Conservation (phyloP, 1,140 invertebrate genomes). For the Pectinophora gossypiella region DNA sequence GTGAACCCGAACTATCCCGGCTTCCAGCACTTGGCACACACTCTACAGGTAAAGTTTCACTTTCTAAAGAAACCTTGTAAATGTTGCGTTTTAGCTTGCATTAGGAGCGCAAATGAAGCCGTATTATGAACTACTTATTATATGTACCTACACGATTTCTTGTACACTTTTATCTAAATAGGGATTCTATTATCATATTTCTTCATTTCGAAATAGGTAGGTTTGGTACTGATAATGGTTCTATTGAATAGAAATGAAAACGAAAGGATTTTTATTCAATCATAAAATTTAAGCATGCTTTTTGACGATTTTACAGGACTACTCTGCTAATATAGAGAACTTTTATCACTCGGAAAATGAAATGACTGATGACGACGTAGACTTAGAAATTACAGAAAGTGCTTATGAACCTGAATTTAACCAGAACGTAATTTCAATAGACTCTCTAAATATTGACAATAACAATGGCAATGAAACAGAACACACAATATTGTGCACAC, state of each 20-base stretch:
- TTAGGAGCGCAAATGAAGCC: conserved; percentile 29
- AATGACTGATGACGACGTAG: conserved; percentile 66
- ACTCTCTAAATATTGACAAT: conserved; percentile 31
- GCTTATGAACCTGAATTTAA: conserved; percentile 28
- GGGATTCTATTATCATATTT: neutral
- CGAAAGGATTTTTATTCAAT: too few species aligned
- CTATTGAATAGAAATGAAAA: too few species aligned
- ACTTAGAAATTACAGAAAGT: conserved; percentile 45
- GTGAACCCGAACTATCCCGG: conserved; percentile 88
- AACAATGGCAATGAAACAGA: conserved; percentile 28
- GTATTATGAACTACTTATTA: neutral
- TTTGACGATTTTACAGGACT: conserved; percentile 57
- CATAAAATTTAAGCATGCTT: too few species aligned
- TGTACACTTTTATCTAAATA: neutral
- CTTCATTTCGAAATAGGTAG: too few species aligned
- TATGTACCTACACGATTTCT: neutral
- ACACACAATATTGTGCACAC: conserved; percentile 13
- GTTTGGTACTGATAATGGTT: too few species aligned
- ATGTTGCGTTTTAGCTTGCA: conserved; percentile 22
- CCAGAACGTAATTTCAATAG: conserved; percentile 19
- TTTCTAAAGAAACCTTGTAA: conserved; percentile 33
- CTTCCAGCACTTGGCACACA: conserved; percentile 79
- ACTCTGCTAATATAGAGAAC: conserved; percentile 58
- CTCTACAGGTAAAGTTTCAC: conserved; percentile 63
- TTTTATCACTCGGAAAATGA: conserved; percentile 69